phyloP scores from a whole-genome alignment of 1,140 invertebrate genomes.

The Steinernema feltiae region DNA sequence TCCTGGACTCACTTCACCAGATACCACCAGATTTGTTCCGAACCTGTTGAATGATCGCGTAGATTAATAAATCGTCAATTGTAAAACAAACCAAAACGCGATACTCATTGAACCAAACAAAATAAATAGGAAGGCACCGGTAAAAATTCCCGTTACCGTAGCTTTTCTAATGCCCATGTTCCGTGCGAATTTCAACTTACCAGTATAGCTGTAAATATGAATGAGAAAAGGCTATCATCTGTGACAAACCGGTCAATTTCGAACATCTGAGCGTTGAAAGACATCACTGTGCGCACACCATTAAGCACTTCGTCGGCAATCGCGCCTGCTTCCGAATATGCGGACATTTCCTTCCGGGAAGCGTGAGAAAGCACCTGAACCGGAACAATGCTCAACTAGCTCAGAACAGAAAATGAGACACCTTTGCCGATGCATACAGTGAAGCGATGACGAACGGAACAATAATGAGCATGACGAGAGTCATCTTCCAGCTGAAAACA shows the following conservation, averaged over 20 bases:
- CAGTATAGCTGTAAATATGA: conserved; percentile 61
- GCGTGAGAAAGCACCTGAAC: conserved; percentile 35
- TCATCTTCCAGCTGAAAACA: conserved; percentile 45
- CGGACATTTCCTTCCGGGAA: conserved; percentile 70
- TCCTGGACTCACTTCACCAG: conserved; percentile 65
- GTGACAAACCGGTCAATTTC: conserved; percentile 61
- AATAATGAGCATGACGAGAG: conserved; percentile 44
- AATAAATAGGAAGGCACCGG: conserved; percentile 65
- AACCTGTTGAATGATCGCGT: conserved; percentile 58
- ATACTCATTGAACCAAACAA: conserved; percentile 61
- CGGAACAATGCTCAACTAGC: not conserved
- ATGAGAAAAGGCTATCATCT: not conserved
- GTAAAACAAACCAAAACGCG: conserved; percentile 62
- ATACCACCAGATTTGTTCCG: conserved; percentile 61
- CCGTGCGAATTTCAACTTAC: conserved; percentile 66
- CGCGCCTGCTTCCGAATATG: conserved; percentile 70
- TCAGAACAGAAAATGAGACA: conserved; percentile 20
- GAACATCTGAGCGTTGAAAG: conserved; percentile 72
- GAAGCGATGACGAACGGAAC: conserved; percentile 47
- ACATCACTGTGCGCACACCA: conserved; percentile 72
- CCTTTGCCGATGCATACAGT: conserved; percentile 40
- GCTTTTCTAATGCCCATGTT: conserved; percentile 69
- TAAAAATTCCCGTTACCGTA: conserved; percentile 66
- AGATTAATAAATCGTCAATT: conserved; percentile 36
- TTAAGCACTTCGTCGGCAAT: conserved; percentile 75